Percentiles rank a stretch among this genome's conserved stretches.
These are phyloP conservation scores for Nipponacmea schrenckii DNA, from an alignment of 2,888 invertebrate species.

Conservation along the genomic window DNA sequence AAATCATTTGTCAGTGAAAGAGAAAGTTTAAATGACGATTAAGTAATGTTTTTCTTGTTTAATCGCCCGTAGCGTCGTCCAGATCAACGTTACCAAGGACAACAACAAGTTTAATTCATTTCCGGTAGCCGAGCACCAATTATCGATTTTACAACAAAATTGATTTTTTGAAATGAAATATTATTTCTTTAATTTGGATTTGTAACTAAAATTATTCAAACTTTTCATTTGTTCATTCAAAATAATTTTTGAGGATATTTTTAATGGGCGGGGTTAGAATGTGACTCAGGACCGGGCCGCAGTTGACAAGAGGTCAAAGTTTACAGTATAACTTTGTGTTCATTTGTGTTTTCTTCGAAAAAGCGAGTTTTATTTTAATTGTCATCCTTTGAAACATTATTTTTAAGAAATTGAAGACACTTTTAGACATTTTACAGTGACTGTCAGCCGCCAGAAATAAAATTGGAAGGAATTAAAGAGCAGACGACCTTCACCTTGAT, in stretches of 20 bases:
- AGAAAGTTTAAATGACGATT: background rate
- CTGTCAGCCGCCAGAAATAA: background rate
- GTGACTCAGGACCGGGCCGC: constrained; percentile 1
- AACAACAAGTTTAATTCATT: constrained; percentile 21
- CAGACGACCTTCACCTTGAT: constrained; percentile 20
- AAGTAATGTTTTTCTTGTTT: constrained; percentile 21
- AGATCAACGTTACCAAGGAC: constrained; percentile 33
- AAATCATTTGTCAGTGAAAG: background rate
- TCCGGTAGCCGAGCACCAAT: constrained; percentile 24
- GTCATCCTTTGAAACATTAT: too few relatives aligned
- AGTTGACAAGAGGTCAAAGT: constrained; percentile 9
- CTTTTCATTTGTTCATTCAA: background rate
- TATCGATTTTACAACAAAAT: background rate
- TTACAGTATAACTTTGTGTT: too few relatives aligned
- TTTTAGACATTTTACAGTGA: too few relatives aligned
- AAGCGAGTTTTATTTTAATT: too few relatives aligned
- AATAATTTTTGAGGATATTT: background rate
- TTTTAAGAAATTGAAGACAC: too few relatives aligned
- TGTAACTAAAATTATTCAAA: background rate
- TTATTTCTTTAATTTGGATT: background rate
- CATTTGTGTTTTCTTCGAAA: too few relatives aligned
- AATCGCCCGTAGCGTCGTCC: constrained; percentile 24
- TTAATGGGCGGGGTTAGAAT: constrained; percentile 14
- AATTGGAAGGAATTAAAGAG: background rate
- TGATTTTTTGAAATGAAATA: background rate